Evolutionary conservation across 2,888 invertebrate genomes (phyloP), one percentile per base, ranked within the genome.

Genomic region (Thereva unica): DNA sequence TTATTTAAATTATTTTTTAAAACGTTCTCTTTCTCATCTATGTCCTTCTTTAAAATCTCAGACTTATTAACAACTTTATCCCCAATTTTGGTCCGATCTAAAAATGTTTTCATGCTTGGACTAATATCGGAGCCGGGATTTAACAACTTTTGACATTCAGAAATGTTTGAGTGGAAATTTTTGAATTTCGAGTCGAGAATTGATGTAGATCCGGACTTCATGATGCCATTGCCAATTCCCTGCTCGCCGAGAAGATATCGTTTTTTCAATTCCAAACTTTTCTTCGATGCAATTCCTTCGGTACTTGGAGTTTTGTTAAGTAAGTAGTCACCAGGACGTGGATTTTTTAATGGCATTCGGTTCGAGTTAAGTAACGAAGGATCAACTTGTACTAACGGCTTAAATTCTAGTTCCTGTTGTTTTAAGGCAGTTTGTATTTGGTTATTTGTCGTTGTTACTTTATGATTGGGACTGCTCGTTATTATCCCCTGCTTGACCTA

Each of bases 241-340:
- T 85, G 83, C 71, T 89, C 89, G 0, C 93, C 93, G 8, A 93
- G 83, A 12, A 94, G 82, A 80, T 93, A 95, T 69, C 89, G 88
- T 75, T 93, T 90, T 77, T 94, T 94, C 52, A 94, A 84, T 81
- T 94, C 93, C 61, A 94, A 82, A 12, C 93, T 93, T 66, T 92
- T 88, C 79, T 93, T 93, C 10, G 93, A 91, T 8, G 93, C 93
- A 66, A 94, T 89, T 23, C 93, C 93, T 75, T 92, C 92, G 1
- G 93, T 93, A 71, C 93, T 93, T 70, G 92, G 90, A 0, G 93
- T 91, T 74, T 92, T 86, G 76, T 89, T 91, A 49, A 93, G 84
- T 49, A 91, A 84, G 76, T 91, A 92, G 71, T 91, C 90, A n/a
- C 89, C 89, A 9, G 85, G 84, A 4, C 85, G 83, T 0, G 85